Evolutionary conservation across 2,888 invertebrate species (phyloP).

Genomic region (Morpho deidamia): DNA sequence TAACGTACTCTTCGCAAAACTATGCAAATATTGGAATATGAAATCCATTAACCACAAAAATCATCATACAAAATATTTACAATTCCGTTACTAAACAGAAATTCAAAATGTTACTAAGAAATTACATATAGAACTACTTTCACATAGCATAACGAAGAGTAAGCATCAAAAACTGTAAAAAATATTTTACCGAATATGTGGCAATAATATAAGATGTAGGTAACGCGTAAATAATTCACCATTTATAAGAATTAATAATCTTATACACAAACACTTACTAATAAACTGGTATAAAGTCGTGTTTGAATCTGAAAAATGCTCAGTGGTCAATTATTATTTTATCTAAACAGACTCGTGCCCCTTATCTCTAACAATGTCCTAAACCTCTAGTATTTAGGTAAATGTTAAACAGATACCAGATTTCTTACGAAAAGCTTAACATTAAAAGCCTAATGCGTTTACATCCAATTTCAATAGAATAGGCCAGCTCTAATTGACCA

Average conservation of each 20-base stretch:
- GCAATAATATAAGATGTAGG: no score
- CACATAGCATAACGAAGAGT: no score
- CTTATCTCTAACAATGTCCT: background rate
- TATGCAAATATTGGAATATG: no score
- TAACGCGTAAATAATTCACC: background rate
- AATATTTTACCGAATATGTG: no score
- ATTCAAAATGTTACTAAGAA: no score
- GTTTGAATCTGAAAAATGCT: background rate
- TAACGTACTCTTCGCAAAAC: no score
- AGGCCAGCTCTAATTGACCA: slow-evolving; percentile 71
- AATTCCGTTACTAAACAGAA: no score
- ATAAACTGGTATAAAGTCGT: background rate
- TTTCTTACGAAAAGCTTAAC: slow-evolving; percentile 3
- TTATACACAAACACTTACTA: background rate
- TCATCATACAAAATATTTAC: background rate
- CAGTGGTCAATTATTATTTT: background rate
- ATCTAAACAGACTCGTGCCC: background rate
- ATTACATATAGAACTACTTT: no score
- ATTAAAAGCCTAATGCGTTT: slow-evolving; percentile 5
- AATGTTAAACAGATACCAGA: slow-evolving; percentile 5
- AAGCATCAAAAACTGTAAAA: background rate
- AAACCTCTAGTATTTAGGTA: slow-evolving; percentile 5
- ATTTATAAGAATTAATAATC: background rate
- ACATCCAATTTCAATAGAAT: background rate
- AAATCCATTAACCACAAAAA: no score